Base-by-base conservation (phyloP, 1,140 invertebrate species). In the Catajapyx aquilonaris region DNA sequence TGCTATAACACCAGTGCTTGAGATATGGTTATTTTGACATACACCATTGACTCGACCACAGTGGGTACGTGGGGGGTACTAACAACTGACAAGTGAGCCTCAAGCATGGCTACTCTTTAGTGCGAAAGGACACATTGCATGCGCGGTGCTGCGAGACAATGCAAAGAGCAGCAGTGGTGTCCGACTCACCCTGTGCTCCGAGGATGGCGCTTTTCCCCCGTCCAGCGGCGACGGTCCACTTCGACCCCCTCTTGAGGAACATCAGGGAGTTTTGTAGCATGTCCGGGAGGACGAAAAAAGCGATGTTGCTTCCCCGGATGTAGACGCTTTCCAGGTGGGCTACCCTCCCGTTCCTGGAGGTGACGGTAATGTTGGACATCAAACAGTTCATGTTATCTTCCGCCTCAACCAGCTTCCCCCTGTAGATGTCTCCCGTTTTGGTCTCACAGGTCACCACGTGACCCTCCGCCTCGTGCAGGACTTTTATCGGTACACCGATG, bases 211-310 rank as follows among this genome's bases (percentile, higher is more conserved):
- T 91, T 62, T 96, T 97, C 31, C 91, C 91, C 56, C 90, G 64
- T 20, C 69, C 69, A 22, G 69, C 67, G 32, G 79, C 78, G 3
- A 76, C 76, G 0, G 76, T 70, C 0, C 64, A 62, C 55, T 85
- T 85, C 21, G 76, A 76, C 18, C 76, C 76, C 53, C 86, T 79
- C 59, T 86, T 77, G 64, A 97, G 97, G 60, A 99, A 98, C 94
- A 99, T 98, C 1, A 94, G 95, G 0, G 95, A 94, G 66, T 99
- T 98, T 61, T 98, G 98, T 40, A 99, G 63, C 94, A 99, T 99
- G 56, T 99, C 95, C 1, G 95, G 95, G 48, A 99, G 57, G 61
- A 99, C 96, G 13, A 99, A 65, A 57, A 97, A 98, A 16, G 93
- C 66, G 42, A 99, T 94, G 66, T 97, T 97, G 5, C 88, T 95